Conservation (phyloP, 1,140 invertebrate genomes). For the Ceratina japonica region DNA sequence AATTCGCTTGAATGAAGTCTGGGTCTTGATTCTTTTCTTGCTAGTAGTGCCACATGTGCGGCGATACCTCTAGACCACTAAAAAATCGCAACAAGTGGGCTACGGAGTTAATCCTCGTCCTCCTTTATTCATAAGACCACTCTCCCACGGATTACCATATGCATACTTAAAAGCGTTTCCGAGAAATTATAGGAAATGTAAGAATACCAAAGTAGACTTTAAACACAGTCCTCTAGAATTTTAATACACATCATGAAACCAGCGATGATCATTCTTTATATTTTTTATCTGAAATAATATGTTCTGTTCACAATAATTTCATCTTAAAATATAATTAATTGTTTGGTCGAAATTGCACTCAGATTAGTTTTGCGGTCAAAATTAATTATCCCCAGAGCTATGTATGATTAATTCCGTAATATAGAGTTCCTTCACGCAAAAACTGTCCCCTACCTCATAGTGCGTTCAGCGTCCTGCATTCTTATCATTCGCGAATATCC, state of each 20-base stretch:
- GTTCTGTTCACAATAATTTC: background rate
- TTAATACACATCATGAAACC: background rate
- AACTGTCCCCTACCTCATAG: background rate
- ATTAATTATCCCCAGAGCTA: too few relatives aligned
- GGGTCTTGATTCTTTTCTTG: background rate
- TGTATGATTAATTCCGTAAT: background rate
- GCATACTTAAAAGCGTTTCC: conserved; percentile 6
- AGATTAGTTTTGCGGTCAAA: too few relatives aligned
- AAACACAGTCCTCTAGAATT: background rate
- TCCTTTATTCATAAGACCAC: background rate
- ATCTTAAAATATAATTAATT: too few relatives aligned
- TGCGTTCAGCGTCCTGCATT: background rate
- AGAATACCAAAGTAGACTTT: background rate
- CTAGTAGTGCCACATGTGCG: conserved; percentile 2
- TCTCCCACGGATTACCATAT: conserved; percentile 6
- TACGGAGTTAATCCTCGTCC: conserved; percentile 10
- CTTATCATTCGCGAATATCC: background rate
- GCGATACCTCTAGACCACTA: background rate
- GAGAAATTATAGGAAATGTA: conserved; percentile 18
- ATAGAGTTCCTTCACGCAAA: background rate
- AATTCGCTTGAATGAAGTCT: background rate
- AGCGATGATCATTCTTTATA: too few relatives aligned
- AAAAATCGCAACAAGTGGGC: conserved; percentile 24
- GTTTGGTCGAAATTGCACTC: too few relatives aligned
- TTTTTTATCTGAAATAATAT: too few relatives aligned